phyloP scores from a whole-genome alignment of 1,140 invertebrate genomes.

The Dermatophagoides farinae region DNA sequence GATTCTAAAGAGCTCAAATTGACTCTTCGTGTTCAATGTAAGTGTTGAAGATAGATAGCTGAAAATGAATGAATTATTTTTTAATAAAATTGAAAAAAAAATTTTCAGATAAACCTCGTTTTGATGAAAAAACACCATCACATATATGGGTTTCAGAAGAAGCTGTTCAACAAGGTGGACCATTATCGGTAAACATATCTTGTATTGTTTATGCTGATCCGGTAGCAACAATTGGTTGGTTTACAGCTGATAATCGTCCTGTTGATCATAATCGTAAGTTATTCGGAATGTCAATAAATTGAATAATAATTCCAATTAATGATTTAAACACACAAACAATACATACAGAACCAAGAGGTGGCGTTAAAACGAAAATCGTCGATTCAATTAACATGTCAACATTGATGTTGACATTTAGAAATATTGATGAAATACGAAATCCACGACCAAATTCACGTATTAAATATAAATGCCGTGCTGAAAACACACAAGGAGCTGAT shows the following conservation, averaged over 20 bases:
- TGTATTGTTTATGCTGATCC: conserved; percentile 10
- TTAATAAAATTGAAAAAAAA: too few species aligned
- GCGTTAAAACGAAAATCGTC: not conserved
- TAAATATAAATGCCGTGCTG: not conserved
- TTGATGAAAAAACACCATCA: conserved; percentile 1
- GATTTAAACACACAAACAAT: too few species aligned
- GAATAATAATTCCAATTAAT: not conserved
- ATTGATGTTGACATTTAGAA: not conserved
- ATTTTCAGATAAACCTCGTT: not conserved
- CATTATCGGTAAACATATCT: conserved; percentile 7
- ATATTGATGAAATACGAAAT: not conserved
- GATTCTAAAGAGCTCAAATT: not conserved
- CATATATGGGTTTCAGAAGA: conserved; percentile 5
- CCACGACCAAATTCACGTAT: not conserved
- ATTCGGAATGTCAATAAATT: too few species aligned
- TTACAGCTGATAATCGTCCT: not conserved
- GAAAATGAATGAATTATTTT: not conserved
- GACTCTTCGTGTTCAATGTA: not conserved
- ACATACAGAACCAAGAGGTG: not conserved
- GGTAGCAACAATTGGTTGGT: not conserved
- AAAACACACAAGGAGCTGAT: not conserved
- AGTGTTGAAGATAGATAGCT: not conserved
- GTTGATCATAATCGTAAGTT: not conserved
- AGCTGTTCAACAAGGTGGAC: conserved; percentile 4
- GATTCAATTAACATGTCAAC: conserved; percentile 4